Percentiles rank a stretch among this genome's conserved stretches.
phyloP scores from a whole-genome alignment of 2,797 vertebrate genomes.

The Podarcis siculus region DNA sequence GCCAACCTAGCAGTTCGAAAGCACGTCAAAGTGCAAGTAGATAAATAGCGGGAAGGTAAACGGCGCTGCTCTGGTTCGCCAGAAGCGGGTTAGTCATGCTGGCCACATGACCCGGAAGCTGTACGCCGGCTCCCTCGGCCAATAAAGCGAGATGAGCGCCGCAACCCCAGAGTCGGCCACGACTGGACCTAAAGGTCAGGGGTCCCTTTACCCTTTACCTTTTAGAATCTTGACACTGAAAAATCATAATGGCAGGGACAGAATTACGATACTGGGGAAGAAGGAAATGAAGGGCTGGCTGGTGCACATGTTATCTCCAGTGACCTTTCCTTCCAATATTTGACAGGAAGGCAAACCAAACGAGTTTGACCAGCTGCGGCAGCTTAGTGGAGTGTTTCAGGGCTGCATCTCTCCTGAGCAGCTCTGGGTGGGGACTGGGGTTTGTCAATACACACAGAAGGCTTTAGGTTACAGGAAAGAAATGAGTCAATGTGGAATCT shows the following conservation, averaged over 20 bases:
- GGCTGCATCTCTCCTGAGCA: not conserved
- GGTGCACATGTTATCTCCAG: not conserved
- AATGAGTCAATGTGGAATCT: not conserved
- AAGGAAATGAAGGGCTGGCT: not conserved
- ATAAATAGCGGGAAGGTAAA: too few relatives aligned
- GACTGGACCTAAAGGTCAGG: too few relatives aligned
- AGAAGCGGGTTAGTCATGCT: too few relatives aligned
- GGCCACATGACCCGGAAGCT: too few relatives aligned
- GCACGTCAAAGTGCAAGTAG: too few relatives aligned
- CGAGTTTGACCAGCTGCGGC: constrained; percentile 5
- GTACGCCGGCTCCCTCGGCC: too few relatives aligned
- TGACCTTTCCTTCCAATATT: constrained; percentile 44
- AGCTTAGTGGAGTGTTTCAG: constrained; percentile 45
- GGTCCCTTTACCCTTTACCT: too few relatives aligned
- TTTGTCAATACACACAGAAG: not conserved
- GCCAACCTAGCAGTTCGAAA: too few relatives aligned
- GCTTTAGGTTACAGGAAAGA: constrained; percentile 1
- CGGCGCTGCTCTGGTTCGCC: too few relatives aligned
- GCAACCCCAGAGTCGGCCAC: too few relatives aligned
- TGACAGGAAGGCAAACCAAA: not conserved
- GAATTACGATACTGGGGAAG: not conserved
- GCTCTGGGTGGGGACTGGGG: not conserved
- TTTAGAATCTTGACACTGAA: not conserved
- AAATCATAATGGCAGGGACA: not conserved
- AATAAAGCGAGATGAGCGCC: too few relatives aligned